Evolutionary conservation across 2,797 vertebrate species (phyloP), one percentile per base, ranked within the genome.

Genomic region (Mormyrus hasselquistii): DNA sequence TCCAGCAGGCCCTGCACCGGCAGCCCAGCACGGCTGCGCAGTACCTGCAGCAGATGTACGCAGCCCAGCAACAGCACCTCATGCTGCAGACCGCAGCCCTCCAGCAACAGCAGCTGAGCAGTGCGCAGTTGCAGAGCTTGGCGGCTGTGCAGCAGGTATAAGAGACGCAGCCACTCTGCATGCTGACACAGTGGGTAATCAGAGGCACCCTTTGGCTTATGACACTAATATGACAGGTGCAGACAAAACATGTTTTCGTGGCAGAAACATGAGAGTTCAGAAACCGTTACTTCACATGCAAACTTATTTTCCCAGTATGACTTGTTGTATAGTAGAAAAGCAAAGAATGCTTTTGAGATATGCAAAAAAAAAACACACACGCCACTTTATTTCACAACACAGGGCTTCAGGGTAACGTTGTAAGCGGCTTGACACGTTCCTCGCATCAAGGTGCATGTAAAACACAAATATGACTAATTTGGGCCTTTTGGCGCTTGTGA

Each of bases 1-100:
- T 99, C 94, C 98, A 99, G 95, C 98, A 99, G 93, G 98, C 98
- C 0, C 92, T 99, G 90, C 97, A 98, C 93, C 94, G 98, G 87
- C 98, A 98, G 94, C 98, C 98, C 4, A 97, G 96, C 96, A 98
- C 98, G 0, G 98, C 98, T 0, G 98, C 98, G 0, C 98, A 99
- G 95, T 99, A 99, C 95, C 95, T 99, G 93, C 98, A 99, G 95
- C 98, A 99, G 96, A 99, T 99, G 98, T 99, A 99, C 0, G 98
- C 98, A 0, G 98, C 98, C 0, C 98, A 99, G 94, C 98, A 99
- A 94, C 98, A 99, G 95, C 98, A 99, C 92, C 96, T 99, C 69
- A 98, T 99, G 98, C 93, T 99, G 90, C 98, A 99, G 90, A 98
- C 97, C 0, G 97, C 98, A 0, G 98, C 98, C 0, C 95, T 99